Percentiles rank a stretch among this genome's conserved stretches.
phyloP scores from a whole-genome alignment of 2,797 vertebrate species.

The Eospalax fontanierii region DNA sequence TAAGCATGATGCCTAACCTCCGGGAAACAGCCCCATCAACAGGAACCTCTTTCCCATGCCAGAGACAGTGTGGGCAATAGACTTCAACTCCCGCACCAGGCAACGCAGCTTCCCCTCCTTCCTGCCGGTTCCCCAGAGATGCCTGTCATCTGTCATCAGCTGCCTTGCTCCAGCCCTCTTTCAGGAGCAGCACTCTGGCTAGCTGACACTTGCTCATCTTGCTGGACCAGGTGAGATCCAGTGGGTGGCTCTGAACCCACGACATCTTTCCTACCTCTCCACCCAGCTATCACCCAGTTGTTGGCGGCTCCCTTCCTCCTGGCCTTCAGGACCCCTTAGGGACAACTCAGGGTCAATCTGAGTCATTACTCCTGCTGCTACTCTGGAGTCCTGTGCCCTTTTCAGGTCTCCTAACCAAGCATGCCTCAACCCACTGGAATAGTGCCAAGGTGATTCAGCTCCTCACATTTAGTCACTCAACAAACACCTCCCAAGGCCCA shows the following conservation, averaged over 20 bases:
- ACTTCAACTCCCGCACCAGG: not conserved
- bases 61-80: not conserved
- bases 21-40: not conserved
- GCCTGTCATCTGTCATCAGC: not conserved
- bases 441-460: not conserved
- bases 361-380: not conserved
- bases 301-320: slow-evolving; percentile 44
- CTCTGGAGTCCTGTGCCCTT: not conserved
- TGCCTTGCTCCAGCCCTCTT: not conserved
- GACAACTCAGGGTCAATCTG: not conserved
- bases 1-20: not conserved
- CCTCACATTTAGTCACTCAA: slow-evolving; percentile 26
- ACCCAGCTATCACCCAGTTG: not conserved
- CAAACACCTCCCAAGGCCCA: not conserved
- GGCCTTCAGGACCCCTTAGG: not conserved
- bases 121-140: not conserved
- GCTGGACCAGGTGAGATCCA: slow-evolving; percentile 46
- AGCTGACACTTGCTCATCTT: slow-evolving; percentile 63
- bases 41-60: not conserved
- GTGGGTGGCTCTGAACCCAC: slow-evolving; percentile 30
- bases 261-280: slow-evolving; percentile 36
- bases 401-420: not conserved
- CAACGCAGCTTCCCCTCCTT: not conserved
- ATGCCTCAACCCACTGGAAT: not conserved
- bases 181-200: not conserved